phyloP scores from a whole-genome alignment of 2,888 invertebrate species.

The Lysandra coridon region DNA sequence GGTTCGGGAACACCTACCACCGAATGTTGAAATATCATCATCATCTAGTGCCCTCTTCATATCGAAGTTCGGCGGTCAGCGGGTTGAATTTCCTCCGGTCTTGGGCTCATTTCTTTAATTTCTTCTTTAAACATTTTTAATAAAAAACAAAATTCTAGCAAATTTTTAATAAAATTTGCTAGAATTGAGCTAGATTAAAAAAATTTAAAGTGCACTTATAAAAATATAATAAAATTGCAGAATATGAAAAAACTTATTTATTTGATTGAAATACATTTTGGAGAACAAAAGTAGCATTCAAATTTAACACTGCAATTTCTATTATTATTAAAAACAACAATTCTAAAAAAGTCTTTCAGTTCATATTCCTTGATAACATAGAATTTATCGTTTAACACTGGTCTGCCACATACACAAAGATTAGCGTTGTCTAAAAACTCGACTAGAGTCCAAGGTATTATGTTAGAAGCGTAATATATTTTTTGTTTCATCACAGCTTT shows the following conservation, averaged over 20 bases:
- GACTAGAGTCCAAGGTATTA: slow-evolving; percentile 81
- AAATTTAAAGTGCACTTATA: background rate
- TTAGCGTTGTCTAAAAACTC: slow-evolving; percentile 81
- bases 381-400: slow-evolving; percentile 60
- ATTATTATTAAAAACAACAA: slow-evolving; percentile 61
- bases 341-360: slow-evolving; percentile 62
- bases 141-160: no score
- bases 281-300: slow-evolving; percentile 83
- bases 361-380: slow-evolving; percentile 59
- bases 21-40: no score
- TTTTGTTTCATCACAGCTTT: slow-evolving; percentile 76
- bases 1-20: no score
- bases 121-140: no score
- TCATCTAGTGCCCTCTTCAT: no score
- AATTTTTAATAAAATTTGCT: no score
- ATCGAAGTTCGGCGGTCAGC: no score
- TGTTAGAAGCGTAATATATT: slow-evolving; percentile 76
- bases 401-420: slow-evolving; percentile 82
- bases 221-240: background rate
- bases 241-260: slow-evolving; percentile 18
- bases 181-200: no score
- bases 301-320: slow-evolving; percentile 67
- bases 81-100: no score
- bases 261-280: slow-evolving; percentile 63
- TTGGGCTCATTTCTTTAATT: no score